A percentile compares a stretch with the other conserved stretches of the same genome.
phyloP scores from a whole-genome alignment of 2,888 invertebrate genomes.

The Zele albiditarsus region DNA sequence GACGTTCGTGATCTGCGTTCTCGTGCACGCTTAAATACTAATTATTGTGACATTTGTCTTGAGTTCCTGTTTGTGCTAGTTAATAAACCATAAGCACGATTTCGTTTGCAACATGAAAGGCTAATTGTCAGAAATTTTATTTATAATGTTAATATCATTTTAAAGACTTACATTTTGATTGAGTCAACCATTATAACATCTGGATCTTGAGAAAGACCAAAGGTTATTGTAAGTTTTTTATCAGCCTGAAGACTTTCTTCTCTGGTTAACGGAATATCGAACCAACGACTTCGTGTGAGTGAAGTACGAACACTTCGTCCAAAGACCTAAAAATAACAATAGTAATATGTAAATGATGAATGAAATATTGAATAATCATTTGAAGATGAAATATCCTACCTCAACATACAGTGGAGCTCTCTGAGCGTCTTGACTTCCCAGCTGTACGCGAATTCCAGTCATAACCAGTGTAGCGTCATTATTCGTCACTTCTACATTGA shows the following conservation, averaged over 20 bases:
- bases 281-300: slow-evolving; percentile 90
- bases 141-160: not conserved
- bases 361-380: slow-evolving; percentile 20
- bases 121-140: no score
- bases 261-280: slow-evolving; percentile 93
- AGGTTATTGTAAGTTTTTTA: slow-evolving; percentile 88
- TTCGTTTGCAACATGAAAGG: no score
- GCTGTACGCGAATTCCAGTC: slow-evolving; percentile 88
- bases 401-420: slow-evolving; percentile 86
- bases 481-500: slow-evolving; percentile 90
- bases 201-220: slow-evolving; percentile 90
- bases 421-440: slow-evolving; percentile 88
- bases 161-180: slow-evolving; percentile 81
- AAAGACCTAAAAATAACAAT: slow-evolving; percentile 75
- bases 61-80: no score
- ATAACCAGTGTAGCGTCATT: slow-evolving; percentile 92
- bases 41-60: no score
- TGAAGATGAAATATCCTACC: slow-evolving; percentile 66
- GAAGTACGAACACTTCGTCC: slow-evolving; percentile 84
- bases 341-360: slow-evolving; percentile 47
- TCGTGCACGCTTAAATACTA: no score
- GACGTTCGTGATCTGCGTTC: no score
- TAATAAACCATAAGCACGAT: no score
- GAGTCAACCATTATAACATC: slow-evolving; percentile 95
- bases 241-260: slow-evolving; percentile 95